Evolutionary conservation across 1,140 invertebrate genomes (phyloP), one percentile per base, ranked within the genome.

Genomic region (Drosophila ficusphila): DNA sequence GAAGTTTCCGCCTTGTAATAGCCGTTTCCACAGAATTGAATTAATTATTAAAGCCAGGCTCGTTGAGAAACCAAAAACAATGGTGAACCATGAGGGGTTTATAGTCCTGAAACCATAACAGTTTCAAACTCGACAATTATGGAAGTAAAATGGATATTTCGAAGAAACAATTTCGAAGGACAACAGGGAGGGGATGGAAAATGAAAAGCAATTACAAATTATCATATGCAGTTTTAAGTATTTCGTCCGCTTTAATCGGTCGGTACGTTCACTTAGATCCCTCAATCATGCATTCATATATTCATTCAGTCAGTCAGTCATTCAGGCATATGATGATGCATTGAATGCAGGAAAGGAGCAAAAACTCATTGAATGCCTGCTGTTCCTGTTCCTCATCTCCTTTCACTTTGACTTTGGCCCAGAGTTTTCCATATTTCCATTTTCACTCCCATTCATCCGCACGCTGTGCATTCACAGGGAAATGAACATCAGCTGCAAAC

Each of bases 381-480:
- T 12, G 41, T 65, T 36, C 25, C 41, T 12, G 41, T 65, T 36
- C 25, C 41, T 61, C 61, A 23, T 21, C 44, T 62, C 46, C 73
- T 61, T 76, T 76, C 29, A 34, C 62, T 76, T 76, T 76, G 48
- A 61, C 69, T 72, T 72, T 74, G 58, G 69, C 56, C 70, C 60
- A 61, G 38, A 41, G 57, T 46, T 61, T 67, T 49, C 34, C 42
- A 60, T 62, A 46, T 64, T 54, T 49, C 46, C 46, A 71, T 71
- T 68, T 49, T 47, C 53, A 52, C 42, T 5, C 4, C 60, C 58
- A 76, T 69, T 49, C 49, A 75, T 56, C 44, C 72, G 67, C 74
- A 71, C 23, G 38, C 58, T 77, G 76, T 78, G 76, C 76, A 78
- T 72, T 78, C 76, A 78, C 44, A 72, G 64, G 76, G 76, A 78